A percentile compares a stretch with the other conserved stretches of the same genome.
Evolutionary conservation across 1,140 invertebrate species (phyloP).

Genomic region (Rhizoglyphus robini): DNA sequence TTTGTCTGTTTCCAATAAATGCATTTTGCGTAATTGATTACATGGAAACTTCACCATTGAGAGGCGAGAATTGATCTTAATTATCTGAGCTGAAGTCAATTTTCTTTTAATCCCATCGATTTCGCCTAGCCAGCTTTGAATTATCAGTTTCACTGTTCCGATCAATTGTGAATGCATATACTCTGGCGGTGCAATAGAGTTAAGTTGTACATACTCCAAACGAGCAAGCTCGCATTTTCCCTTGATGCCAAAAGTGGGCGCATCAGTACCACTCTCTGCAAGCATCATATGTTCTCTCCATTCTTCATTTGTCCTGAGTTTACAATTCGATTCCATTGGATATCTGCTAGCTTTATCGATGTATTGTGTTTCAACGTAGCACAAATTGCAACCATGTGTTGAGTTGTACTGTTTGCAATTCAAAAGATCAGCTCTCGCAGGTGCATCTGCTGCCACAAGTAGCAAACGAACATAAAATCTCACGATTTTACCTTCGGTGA

Average conservation of each 20-base stretch:
- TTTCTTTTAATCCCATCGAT: not conserved
- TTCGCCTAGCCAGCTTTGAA: not conserved
- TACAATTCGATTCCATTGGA: too few relatives aligned
- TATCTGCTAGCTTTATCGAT: not conserved
- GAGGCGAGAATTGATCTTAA: not conserved
- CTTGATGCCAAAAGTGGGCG: not conserved
- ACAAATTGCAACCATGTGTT: not conserved
- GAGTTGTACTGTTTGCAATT: not conserved
- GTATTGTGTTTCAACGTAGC: not conserved
- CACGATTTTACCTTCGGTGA: not conserved
- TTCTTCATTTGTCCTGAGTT: too few relatives aligned
- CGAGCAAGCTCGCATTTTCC: not conserved
- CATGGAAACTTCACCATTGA: not conserved
- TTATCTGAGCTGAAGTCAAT: not conserved
- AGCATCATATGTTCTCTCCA: not conserved
- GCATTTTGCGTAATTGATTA: not conserved
- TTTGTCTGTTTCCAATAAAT: not conserved
- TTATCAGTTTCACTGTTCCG: not conserved
- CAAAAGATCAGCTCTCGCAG: not conserved
- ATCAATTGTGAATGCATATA: conserved; percentile 3
- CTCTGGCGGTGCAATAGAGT: not conserved
- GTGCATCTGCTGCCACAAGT: not conserved
- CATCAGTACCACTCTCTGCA: not conserved
- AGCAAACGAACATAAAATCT: not conserved
- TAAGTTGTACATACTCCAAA: not conserved